Evolutionary conservation across 2,888 invertebrate species (phyloP).

Genomic region (Drosophila putrida): DNA sequence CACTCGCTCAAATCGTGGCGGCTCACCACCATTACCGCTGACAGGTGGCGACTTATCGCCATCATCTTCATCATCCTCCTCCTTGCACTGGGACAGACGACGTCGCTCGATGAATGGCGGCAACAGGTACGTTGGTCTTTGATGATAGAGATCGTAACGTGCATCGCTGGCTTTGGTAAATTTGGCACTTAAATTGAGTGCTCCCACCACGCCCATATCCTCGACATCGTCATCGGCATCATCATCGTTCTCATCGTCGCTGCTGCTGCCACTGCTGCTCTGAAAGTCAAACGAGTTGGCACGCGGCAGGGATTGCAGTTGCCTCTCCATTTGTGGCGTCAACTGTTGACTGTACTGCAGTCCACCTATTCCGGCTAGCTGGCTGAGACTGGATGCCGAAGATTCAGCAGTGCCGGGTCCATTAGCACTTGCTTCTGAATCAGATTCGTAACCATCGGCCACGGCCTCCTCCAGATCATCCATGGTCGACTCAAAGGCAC

Average conservation of each 20-base stretch:
- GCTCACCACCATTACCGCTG: conserved; percentile 32
- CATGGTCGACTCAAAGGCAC: conserved; percentile 84
- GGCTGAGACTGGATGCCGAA: conserved; percentile 58
- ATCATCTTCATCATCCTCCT: conserved; percentile 92
- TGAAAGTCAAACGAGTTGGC: conserved; percentile 78
- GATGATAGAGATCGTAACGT: conserved; percentile 72
- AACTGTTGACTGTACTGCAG: conserved; percentile 65
- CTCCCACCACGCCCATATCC: conserved; percentile 42
- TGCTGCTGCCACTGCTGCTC: conserved; percentile 76
- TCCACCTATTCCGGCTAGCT: conserved; percentile 51
- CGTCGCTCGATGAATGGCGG: conserved; percentile 88
- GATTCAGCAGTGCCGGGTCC: conserved; percentile 63
- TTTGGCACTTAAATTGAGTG: conserved; percentile 55
- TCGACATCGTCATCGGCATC: conserved; percentile 50
- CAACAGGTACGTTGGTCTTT: conserved; percentile 82
- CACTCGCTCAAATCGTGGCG: conserved; percentile 47
- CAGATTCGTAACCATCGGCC: conserved; percentile 83
- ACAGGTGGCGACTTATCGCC: conserved; percentile 78
- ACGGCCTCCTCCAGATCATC: conserved; percentile 81
- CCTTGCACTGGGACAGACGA: conserved; percentile 92
- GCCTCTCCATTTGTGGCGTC: conserved; percentile 49
- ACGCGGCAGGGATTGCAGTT: conserved; percentile 64
- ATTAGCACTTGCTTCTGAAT: conserved; percentile 78
- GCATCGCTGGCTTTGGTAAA: conserved; percentile 58
- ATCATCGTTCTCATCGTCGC: conserved; percentile 63